Percentiles rank a stretch among this genome's conserved stretches.
These are phyloP conservation scores for Pseudochromis fuscus DNA, from an alignment of 2,797 vertebrate genomes.

Conservation along the genomic window DNA sequence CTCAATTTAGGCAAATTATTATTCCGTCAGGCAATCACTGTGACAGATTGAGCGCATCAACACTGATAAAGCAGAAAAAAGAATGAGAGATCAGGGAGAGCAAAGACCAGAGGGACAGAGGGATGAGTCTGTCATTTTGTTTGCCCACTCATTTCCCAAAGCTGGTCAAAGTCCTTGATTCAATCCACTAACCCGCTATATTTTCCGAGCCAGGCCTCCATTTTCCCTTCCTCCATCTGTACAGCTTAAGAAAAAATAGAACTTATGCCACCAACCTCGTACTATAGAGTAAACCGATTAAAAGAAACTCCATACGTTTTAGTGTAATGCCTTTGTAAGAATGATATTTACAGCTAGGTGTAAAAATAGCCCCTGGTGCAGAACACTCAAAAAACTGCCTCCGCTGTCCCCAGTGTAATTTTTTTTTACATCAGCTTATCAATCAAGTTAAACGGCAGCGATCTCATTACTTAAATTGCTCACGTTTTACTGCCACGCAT, in stretches of 20 bases:
- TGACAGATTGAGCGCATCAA: slow-evolving; percentile 80
- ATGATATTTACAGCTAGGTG: neutral
- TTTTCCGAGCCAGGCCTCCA: slow-evolving; percentile 21
- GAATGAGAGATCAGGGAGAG: slow-evolving; percentile 54
- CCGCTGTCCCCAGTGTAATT: neutral
- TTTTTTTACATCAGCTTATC: slow-evolving; percentile 7
- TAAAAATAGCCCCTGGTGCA: slow-evolving; percentile 2
- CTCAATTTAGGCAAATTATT: slow-evolving; percentile 82
- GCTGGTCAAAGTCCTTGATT: slow-evolving; percentile 63
- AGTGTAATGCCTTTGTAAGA: slow-evolving; percentile 7
- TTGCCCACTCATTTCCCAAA: slow-evolving; percentile 58
- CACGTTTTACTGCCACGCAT: slow-evolving; percentile 44
- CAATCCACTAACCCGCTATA: slow-evolving; percentile 48
- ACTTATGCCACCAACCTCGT: slow-evolving; percentile 18
- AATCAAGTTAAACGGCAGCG: slow-evolving; percentile 30
- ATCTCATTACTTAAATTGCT: slow-evolving; percentile 65
- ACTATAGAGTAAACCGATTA: slow-evolving; percentile 30
- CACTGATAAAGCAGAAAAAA: slow-evolving; percentile 57
- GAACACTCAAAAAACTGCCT: slow-evolving; percentile 15
- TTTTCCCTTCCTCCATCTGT: slow-evolving; percentile 27
- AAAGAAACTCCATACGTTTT: slow-evolving; percentile 11
- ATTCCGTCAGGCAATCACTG: slow-evolving; percentile 68
- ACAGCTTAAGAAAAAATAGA: slow-evolving; percentile 28
- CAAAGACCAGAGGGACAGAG: slow-evolving; percentile 55
- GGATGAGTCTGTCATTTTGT: slow-evolving; percentile 68